A percentile compares a stretch with the other conserved stretches of the same genome.
These are phyloP conservation scores for Stramonita haemastoma DNA, from an alignment of 2,888 invertebrate species.

Conservation along the genomic window DNA sequence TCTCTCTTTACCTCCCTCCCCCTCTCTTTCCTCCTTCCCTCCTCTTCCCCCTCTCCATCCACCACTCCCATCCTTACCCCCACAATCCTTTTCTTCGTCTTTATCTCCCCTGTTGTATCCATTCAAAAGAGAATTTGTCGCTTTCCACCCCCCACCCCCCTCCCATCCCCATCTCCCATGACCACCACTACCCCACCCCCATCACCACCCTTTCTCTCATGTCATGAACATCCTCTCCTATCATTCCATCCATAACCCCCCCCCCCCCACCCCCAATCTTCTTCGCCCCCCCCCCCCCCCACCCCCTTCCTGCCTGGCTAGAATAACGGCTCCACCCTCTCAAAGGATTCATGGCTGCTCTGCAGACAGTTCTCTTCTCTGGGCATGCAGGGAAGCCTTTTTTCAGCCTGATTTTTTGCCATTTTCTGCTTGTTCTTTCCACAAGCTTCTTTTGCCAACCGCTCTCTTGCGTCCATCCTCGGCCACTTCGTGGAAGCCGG, in stretches of 20 bases:
- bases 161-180: background rate
- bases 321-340: background rate
- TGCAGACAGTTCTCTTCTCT: background rate
- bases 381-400: too few species aligned
- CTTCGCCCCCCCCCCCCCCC: background rate
- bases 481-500: background rate
- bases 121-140: background rate
- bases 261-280: background rate
- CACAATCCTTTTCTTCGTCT: conserved; percentile 11
- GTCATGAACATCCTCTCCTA: background rate
- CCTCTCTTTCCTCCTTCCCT: background rate
- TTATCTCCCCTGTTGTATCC: background rate
- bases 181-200: background rate
- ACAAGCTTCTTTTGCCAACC: background rate
- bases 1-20: background rate
- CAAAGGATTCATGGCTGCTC: background rate
- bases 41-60: background rate
- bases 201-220: background rate
- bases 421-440: background rate
- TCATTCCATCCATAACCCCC: background rate
- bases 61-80: background rate
- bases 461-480: background rate
- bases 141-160: background rate
- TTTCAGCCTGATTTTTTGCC: background rate
- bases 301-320: background rate